Base-by-base conservation (phyloP, 1,140 invertebrate species). In the Drosophila miranda region DNA sequence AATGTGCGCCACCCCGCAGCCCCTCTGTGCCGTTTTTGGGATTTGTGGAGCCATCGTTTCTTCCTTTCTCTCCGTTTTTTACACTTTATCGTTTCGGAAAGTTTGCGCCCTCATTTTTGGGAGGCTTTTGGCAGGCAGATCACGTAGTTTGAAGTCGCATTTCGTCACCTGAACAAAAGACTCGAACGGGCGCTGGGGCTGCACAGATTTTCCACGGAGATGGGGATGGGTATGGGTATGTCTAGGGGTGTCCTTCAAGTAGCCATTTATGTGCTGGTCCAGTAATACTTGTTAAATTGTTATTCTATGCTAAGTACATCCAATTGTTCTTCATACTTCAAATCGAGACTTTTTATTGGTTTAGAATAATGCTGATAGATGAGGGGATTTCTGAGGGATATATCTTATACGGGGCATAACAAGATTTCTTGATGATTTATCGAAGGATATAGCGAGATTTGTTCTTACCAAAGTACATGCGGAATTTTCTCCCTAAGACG, bases 81-180 rank as follows among this genome's bases (percentile, higher is more conserved):
- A 53, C 42, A 53, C 46, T 49, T 44, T 41, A n/a, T 14, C 61
- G 30, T 55, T 43, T 54, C 21, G 13, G 11, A 38, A 34, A 48
- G 52, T 58, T 66, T 64, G 44, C 43, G 43, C 41, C 42, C 58
- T 82, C 52, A 64, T 64, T 78, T 73, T 51, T 38, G 8, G 30
- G 52, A 26, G 58, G 52, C 51, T 52, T 48, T 84, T 86, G 42
- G 45, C 58, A 86, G 57, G 82, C 82, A 78, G 30, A 67, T 88
- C 82, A 87, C 82, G 82, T 87, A 82, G 44, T 73, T 58, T 52
- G 60, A 68, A 81, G 74, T 64, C 82, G 63, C 82, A 78, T 88
- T 82, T 87, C 83, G 83, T 87, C 82, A 87, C 82, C 83, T 78
- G 66, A 75, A 80, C 57, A 58, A 57, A 74, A 67, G 66, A 48